Evolutionary conservation across 2,113 vertebrate genomes (phyloP).

Genomic region (Zosterops hypoxanthus): DNA sequence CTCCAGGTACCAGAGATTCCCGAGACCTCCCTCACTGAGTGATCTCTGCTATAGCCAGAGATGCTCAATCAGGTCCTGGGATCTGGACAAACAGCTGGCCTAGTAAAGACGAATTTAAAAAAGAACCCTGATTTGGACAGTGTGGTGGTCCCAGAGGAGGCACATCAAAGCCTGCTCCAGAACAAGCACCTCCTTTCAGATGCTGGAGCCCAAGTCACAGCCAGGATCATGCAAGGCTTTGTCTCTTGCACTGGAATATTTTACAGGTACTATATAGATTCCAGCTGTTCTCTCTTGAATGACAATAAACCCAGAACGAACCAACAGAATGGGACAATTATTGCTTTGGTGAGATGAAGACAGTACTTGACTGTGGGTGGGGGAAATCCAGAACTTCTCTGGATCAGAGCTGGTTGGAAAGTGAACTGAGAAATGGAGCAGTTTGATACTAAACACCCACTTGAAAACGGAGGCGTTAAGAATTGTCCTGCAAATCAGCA

Average conservation of each 20-base stretch:
- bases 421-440: background rate
- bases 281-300: background rate
- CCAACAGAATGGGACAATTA: background rate
- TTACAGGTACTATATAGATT: background rate
- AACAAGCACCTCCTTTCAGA: background rate
- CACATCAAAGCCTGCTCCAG: background rate
- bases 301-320: background rate
- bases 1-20: background rate
- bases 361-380: background rate
- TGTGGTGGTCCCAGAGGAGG: background rate
- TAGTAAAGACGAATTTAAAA: background rate
- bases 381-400: background rate
- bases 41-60: background rate
- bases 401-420: background rate
- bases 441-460: background rate
- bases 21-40: fast-evolving
- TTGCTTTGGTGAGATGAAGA: background rate
- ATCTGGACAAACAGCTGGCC: background rate
- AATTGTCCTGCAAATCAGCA: background rate
- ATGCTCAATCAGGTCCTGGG: background rate
- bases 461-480: background rate
- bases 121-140: background rate
- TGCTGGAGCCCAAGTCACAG: background rate
- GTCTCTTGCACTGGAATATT: background rate
- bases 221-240: background rate